These are phyloP conservation scores for Garra rufa DNA, from an alignment of 2,113 vertebrate species.

Conservation along the genomic window DNA sequence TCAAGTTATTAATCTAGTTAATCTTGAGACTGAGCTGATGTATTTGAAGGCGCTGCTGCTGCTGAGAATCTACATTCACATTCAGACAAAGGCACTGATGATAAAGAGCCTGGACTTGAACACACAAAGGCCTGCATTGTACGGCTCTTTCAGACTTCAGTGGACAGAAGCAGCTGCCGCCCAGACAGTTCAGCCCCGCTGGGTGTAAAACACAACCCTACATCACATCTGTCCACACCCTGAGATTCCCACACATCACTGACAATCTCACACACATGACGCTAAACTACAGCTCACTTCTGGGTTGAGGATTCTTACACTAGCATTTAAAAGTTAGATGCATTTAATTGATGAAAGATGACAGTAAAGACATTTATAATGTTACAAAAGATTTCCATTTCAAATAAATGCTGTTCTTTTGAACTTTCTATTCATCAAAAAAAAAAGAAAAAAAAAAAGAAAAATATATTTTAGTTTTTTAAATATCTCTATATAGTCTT, in stretches of 20 bases:
- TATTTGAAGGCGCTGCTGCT: not conserved
- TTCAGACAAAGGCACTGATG: not conserved
- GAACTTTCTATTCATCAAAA: no score
- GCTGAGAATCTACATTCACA: not conserved
- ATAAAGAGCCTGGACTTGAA: not conserved
- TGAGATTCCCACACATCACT: not conserved
- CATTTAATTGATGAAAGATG: no score
- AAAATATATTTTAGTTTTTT: no score
- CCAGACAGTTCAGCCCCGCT: conserved; percentile 7
- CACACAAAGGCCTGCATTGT: conserved; percentile 21
- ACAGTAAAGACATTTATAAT: no score
- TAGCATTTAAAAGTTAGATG: no score
- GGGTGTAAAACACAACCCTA: not conserved
- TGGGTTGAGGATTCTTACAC: not conserved
- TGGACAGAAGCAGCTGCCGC: not conserved
- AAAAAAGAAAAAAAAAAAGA: no score
- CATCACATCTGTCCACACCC: not conserved
- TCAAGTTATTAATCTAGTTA: not conserved
- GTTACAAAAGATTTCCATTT: no score
- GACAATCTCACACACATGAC: not conserved
- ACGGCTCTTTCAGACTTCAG: not conserved
- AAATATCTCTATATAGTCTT: no score
- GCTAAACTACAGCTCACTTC: not conserved
- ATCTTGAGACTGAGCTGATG: not conserved
- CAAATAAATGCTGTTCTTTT: no score